Base-by-base conservation (phyloP, 2,113 vertebrate species). In the Leptosomus discolor region DNA sequence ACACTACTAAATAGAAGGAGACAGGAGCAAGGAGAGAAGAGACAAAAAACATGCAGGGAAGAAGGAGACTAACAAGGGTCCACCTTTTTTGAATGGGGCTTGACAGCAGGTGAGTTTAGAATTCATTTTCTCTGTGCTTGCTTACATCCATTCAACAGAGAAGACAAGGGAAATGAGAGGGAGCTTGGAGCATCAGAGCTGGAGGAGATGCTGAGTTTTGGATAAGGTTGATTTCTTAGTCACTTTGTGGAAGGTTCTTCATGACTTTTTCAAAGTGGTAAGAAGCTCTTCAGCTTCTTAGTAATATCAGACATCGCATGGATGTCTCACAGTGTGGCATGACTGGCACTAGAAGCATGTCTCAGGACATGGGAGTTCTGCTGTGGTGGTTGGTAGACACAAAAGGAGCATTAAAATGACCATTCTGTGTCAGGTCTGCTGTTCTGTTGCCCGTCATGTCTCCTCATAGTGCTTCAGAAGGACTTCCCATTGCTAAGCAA, bases 271-370 rank as follows among this genome's bases (percentile, higher is more conserved):
- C 37, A 5, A 1, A 21, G 34, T 3, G 24, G 12, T 39, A n/a
- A 63, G 68, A 45, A 67, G 26, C 29, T 64, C 48, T 37, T n/a
- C 23, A 69, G 71, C 58, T 80, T 65, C 36, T 51, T 16, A 2
- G 29, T 22, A 15, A 13, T 0, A 61, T 41, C 73, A 74, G 74
- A 3, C 11, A 5, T 5, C 1, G 1, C 36, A 6, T 1, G 54
- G 63, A 5, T 37, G 46, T 57, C 46, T 74, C 46, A 4, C 14
- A 2, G 30, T 0, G 0, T 1, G 26, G 57, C 0, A 2, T 50
- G 76, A 21, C 46, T n/a, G 50, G 37, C 56, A 36, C 34, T 41
- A 39, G n/a, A 27, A 46, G 21, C 7, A 24, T 5, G 2, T 48
- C 63, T 53, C 34, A 23, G 76, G 45, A 26, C 16, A 5, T 0